Evolutionary conservation across 2,113 vertebrate species (phyloP).

Genomic region (Oncorhynchus tshawytscha): DNA sequence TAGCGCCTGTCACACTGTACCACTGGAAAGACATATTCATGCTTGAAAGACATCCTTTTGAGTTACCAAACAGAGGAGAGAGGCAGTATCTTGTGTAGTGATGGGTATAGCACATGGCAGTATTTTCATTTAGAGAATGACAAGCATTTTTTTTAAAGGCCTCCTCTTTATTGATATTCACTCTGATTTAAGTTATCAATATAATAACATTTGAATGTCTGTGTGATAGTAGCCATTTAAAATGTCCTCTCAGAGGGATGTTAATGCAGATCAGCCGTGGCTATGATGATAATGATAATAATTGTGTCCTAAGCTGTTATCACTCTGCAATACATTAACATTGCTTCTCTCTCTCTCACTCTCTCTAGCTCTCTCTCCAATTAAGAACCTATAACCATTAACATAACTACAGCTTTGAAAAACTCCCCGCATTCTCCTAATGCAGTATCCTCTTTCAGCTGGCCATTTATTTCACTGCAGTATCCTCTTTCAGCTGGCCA

Average conservation of each 20-base stretch:
- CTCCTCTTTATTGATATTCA: conserved; percentile 55
- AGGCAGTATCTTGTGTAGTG: conserved; percentile 21
- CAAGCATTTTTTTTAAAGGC: too few relatives aligned
- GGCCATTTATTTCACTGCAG: conserved; percentile 53
- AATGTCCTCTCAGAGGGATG: conserved; percentile 64
- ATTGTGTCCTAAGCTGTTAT: conserved; percentile 61
- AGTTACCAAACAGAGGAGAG: conserved; percentile 45
- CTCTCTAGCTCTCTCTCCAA: conserved; percentile 16
- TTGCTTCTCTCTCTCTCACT: conserved; percentile 25
- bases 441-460: too few relatives aligned
- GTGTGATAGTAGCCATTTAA: conserved; percentile 64
- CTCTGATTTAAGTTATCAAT: conserved; percentile 61
- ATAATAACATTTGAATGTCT: conserved; percentile 76
- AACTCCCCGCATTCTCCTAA: conserved; percentile 64
- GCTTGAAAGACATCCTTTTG: conserved; percentile 57
- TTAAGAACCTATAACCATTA: conserved; percentile 77
- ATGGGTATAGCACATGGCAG: conserved; percentile 39
- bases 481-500: too few relatives aligned
- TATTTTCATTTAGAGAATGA: conserved; percentile 7
- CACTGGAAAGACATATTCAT: conserved; percentile 62
- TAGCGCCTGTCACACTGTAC: conserved; percentile 44
- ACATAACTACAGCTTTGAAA: conserved; percentile 56
- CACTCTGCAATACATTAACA: conserved; percentile 62
- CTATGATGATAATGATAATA: conserved; percentile 72
- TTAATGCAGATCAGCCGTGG: conserved; percentile 63